phyloP scores from a whole-genome alignment of 2,888 invertebrate species.

The Bugulina stolonifera region DNA sequence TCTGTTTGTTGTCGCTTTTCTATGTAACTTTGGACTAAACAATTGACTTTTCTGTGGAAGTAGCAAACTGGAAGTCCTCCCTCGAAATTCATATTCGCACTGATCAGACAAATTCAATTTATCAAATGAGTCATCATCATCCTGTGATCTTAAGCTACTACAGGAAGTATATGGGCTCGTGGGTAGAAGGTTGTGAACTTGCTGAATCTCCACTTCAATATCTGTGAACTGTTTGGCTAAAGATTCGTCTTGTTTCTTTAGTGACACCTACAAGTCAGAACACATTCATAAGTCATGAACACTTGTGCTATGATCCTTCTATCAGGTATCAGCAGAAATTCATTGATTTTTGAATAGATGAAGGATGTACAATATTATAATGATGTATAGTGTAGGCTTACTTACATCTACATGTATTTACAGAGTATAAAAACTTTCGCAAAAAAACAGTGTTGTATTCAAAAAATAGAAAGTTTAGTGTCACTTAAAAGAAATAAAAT shows the following conservation, averaged over 20 bases:
- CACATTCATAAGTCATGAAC: too few relatives aligned
- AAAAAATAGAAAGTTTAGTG: too few relatives aligned
- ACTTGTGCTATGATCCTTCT: too few relatives aligned
- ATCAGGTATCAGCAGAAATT: too few relatives aligned
- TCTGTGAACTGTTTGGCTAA: conserved; percentile 9
- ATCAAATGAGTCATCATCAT: background rate
- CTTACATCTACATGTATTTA: too few relatives aligned
- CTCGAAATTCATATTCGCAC: conserved; percentile 12
- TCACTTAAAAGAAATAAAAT: too few relatives aligned
- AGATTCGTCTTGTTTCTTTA: background rate
- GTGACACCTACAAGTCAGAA: background rate
- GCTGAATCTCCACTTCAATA: background rate
- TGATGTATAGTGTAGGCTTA: too few relatives aligned
- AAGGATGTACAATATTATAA: too few relatives aligned
- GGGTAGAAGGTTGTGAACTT: background rate
- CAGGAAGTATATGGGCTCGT: conserved; percentile 4
- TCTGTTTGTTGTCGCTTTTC: conserved; percentile 13
- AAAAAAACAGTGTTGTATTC: background rate
- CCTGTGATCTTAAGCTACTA: background rate
- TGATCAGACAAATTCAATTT: background rate
- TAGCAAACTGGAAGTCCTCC: conserved; percentile 8
- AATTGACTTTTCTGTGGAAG: background rate
- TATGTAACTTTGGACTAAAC: background rate
- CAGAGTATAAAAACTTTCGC: too few relatives aligned
- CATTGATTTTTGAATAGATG: too few relatives aligned